phyloP scores from a whole-genome alignment of 1,140 invertebrate genomes.

The Anastrepha obliqua region DNA sequence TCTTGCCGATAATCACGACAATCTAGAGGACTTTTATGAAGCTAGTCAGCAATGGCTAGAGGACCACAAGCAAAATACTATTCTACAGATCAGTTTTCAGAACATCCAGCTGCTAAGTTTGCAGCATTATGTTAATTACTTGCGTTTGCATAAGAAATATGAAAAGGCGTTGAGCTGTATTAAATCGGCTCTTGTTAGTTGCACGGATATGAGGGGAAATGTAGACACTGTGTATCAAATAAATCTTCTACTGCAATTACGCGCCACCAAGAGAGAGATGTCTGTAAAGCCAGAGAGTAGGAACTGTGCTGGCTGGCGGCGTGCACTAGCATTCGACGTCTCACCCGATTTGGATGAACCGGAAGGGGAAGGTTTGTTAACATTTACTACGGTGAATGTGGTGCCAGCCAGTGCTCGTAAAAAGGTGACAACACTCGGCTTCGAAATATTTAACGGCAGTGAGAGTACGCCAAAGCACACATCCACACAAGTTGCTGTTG shows the following conservation, averaged over 20 bases:
- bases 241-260: slow-evolving; percentile 52
- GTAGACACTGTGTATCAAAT: slow-evolving; percentile 53
- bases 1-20: slow-evolving; percentile 61
- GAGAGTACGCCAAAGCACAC: not conserved
- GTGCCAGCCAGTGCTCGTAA: not conserved
- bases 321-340: not conserved
- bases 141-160: slow-evolving; percentile 34
- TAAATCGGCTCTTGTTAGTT: not conserved
- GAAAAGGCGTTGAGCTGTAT: slow-evolving; percentile 53
- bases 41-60: slow-evolving; percentile 60
- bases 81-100: slow-evolving; percentile 33
- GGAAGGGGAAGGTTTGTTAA: not conserved
- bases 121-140: slow-evolving; percentile 54
- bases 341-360: not conserved
- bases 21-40: slow-evolving; percentile 66
- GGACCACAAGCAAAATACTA: slow-evolving; percentile 15
- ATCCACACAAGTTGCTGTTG: not conserved
- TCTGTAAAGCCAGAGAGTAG: not conserved
- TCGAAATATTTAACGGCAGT: slow-evolving; percentile 11
- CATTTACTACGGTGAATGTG: not conserved
- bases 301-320: not conserved
- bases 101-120: slow-evolving; percentile 48
- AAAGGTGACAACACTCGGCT: not conserved
- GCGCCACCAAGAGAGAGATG: slow-evolving; percentile 1
- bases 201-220: not conserved